Evolutionary conservation across 2,888 invertebrate genomes (phyloP), one percentile per base, ranked within the genome.

Genomic region (Harpalus rufipes): DNA sequence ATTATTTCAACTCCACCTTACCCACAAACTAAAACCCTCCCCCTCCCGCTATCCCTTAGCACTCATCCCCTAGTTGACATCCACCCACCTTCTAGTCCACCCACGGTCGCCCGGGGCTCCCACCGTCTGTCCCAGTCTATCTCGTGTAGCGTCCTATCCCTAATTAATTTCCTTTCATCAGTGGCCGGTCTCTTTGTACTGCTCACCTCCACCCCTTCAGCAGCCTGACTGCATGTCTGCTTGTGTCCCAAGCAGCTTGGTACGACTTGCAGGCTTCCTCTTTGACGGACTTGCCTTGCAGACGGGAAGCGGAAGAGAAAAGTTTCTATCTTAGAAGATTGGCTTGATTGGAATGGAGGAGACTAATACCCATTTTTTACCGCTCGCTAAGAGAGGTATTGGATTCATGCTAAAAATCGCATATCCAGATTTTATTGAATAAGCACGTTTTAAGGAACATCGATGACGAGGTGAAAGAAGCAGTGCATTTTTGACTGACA

Each of bases 161-260:
- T 63, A 63, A 63, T 63, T 63, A 63, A 63, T 63, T 63, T 63
- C 63, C 63, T 63, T 63, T 63, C 25, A 63, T 63, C 63, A 63
- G 21, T 63, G 8, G 25, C 44, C 44, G 44, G 44, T 51, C 44
- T 51, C 44, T 51, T 51, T 51, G 44, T 51, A 12, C 44, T 51
- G 44, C 10, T 8, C 32, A 32, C 5, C 44, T 12, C 44, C 44
- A 51, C 44, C 44, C 12, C 10, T 12, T 32, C 5, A 3, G 0
- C 32, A 5, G 32, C 32, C 32, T 32, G 32, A 32, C 32, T 32
- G 32, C 32, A 32, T 32, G 32, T 32, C 32, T 32, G 32, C 32
- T 32, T 32, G 32, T 32, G 32, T 32, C 32, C 32, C 32, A 32
- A 32, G 32, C 32, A 32, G 32, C 5, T 32, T 32, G 32, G 32